Evolutionary conservation across 2,888 invertebrate genomes (phyloP), one percentile per base, ranked within the genome.

Genomic region (Cheilosia scutellata): DNA sequence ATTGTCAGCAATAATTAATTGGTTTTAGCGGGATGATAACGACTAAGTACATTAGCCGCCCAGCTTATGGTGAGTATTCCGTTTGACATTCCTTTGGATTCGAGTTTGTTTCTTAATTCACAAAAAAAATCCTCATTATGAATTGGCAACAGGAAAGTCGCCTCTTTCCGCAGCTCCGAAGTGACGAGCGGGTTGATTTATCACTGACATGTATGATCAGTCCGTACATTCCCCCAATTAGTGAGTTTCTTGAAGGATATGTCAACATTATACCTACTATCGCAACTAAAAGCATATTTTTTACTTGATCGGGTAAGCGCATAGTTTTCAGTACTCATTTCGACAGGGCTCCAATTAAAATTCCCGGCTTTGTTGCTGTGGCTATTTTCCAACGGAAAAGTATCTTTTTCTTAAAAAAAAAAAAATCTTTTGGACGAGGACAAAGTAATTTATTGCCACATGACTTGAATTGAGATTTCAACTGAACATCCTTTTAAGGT

Each of bases 341-440:
- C 16, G 63, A 25, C 58, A 79, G 68, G 49, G 49, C 29, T 44
- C 58, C 74, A 78, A 75, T 83, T 83, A 79, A 83, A 79, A 83
- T 75, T 74, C 70, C 63, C 27, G 51, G 16, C 47, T 5, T 58
- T 71, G 55, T 53, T 60, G 20, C 42, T 2, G 9, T 11, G 55
- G 60, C 25, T 44, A 27, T 65, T 66, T n/a, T 70, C 51, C 57
- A 60, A 53, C 29, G 42, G 2, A 6, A 65, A 37, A 51, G 9
- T 65, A 16, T 37, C 9, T 55, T 44, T 51, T 60, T 55, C 13
- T 0, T 9, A 13, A 16, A 11, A 29, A 53, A 31, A 25, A 49
- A 20, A 25, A 27, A 27, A 13, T 11, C 5, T 11, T 16, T 11
- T 51, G 75, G 13, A 31, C 70, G 63, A 49, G 44, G 29, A 37